Evolutionary conservation across 2,888 invertebrate genomes (phyloP).

Genomic region (Augochlorella aurata): DNA sequence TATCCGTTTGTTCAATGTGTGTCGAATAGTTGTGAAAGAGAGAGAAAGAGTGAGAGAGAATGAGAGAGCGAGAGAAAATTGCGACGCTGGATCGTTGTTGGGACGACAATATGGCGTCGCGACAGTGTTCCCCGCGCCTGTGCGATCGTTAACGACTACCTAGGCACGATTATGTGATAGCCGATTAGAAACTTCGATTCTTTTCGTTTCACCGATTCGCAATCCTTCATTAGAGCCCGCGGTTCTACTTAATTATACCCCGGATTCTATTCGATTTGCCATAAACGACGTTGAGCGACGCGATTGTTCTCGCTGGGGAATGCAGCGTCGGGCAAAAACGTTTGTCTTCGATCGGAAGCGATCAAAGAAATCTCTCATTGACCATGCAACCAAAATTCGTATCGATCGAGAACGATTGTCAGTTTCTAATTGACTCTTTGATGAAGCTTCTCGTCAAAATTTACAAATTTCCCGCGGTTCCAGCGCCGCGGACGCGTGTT

Average conservation of each 20-base stretch:
- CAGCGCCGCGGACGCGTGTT: background rate
- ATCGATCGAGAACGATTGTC: background rate
- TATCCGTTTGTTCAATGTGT: conserved; percentile 61
- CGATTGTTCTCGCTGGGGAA: conserved; percentile 10
- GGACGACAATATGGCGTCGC: conserved; percentile 18
- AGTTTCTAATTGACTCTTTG: background rate
- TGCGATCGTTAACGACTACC: conserved; percentile 44
- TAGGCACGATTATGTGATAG: conserved; percentile 53
- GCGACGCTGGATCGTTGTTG: conserved; percentile 46
- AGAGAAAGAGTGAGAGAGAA: background rate
- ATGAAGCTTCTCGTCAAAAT: too few species aligned
- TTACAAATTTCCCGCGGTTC: background rate
- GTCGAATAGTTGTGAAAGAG: conserved; percentile 46
- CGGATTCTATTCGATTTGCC: conserved; percentile 54
- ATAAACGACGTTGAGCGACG: conserved; percentile 25
- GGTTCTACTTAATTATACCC: conserved; percentile 40
- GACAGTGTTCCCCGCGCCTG: conserved; percentile 41
- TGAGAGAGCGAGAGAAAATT: conserved; percentile 8
- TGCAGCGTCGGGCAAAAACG: background rate
- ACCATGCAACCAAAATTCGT: background rate
- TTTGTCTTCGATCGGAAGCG: background rate
- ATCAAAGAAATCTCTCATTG: background rate
- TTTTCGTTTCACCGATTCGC: conserved; percentile 19
- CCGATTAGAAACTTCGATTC: conserved; percentile 45
- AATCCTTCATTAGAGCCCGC: conserved; percentile 52